Evolutionary conservation across 2,113 vertebrate genomes (phyloP).

Genomic region (Taurulus bubalis): DNA sequence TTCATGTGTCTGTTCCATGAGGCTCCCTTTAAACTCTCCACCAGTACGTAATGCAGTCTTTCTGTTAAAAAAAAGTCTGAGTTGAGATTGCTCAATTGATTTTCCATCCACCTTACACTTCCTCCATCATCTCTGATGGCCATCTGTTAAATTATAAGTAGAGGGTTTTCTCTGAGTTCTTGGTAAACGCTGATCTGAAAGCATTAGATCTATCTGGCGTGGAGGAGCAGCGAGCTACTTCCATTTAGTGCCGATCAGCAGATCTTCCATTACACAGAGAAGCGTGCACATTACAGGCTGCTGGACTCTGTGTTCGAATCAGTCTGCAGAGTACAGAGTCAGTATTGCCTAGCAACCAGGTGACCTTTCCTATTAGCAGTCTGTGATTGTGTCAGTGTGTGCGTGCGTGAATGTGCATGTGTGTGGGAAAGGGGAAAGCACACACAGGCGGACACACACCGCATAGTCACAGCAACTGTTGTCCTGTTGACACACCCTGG

Average conservation of each 20-base stretch:
- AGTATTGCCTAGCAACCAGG: constrained; percentile 75
- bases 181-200: constrained; percentile 24
- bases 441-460: neutral
- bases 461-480: no score
- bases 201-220: constrained; percentile 1
- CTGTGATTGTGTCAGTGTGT: constrained; percentile 15
- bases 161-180: no score
- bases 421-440: neutral
- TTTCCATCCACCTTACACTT: constrained; percentile 9
- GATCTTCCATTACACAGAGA: constrained; percentile 27
- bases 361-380: constrained; percentile 68
- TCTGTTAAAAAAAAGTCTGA: neutral
- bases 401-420: constrained; percentile 15
- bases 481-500: no score
- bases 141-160: no score
- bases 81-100: neutral
- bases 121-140: constrained; percentile 18
- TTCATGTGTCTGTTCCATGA: neutral
- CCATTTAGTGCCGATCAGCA: constrained; percentile 26
- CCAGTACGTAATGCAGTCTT: neutral
- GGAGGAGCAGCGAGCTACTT: neutral
- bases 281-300: constrained; percentile 13
- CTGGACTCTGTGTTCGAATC: constrained; percentile 29
- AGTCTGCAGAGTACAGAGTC: constrained; percentile 44
- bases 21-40: neutral